phyloP scores from a whole-genome alignment of 2,113 vertebrate genomes.

The Megaptera novaeangliae region DNA sequence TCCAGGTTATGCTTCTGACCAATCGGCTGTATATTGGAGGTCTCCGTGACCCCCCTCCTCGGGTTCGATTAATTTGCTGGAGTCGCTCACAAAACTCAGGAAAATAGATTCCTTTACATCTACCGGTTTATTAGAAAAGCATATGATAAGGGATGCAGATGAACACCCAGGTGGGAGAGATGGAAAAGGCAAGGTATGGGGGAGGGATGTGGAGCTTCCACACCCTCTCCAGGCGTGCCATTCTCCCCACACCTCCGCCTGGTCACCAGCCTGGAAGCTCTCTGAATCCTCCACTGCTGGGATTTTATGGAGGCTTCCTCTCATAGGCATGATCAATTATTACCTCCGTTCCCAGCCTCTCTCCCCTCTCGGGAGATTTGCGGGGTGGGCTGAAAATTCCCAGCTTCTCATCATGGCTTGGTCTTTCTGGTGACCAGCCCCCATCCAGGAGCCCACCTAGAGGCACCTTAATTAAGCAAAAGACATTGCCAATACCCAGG shows the following conservation, averaged over 20 bases:
- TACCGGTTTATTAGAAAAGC: not conserved
- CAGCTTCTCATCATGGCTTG: not conserved
- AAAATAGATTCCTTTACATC: not conserved
- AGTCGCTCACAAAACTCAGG: not conserved
- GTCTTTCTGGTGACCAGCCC: not conserved
- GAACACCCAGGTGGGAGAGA: not conserved
- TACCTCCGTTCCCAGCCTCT: not conserved
- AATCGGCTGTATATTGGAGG: not conserved
- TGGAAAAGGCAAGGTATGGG: not conserved
- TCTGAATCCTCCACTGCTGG: not conserved
- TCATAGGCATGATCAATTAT: not conserved
- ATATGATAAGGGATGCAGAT: not conserved
- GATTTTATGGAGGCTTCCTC: not conserved
- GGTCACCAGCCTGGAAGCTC: not conserved
- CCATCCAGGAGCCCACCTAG: not conserved
- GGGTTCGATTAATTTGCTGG: not conserved
- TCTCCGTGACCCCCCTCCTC: not conserved
- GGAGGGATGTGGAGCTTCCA: fast-evolving
- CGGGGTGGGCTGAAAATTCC: not conserved
- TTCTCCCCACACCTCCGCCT: fast-evolving
- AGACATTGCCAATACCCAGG: not conserved
- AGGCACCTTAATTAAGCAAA: not conserved
- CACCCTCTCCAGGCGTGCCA: not conserved
- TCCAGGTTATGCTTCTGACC: not conserved
- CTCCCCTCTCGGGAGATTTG: not conserved